Percentiles rank a stretch among this genome's conserved stretches.
Conservation (phyloP, 2,113 vertebrate species). For the Probosciger aterrimus region DNA sequence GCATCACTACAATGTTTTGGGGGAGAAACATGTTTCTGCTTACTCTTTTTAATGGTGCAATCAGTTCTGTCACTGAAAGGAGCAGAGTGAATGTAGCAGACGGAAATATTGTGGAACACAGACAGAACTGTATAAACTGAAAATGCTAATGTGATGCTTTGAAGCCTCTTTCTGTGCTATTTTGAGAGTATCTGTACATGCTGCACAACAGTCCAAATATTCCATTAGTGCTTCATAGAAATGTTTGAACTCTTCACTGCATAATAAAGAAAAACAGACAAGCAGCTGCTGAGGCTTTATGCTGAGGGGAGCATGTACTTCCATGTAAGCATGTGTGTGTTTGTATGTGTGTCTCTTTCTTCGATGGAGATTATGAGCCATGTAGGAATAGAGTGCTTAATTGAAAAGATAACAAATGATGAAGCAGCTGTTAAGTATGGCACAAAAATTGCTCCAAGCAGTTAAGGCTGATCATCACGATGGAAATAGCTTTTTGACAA, state of each 20-base stretch:
- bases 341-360: neutral
- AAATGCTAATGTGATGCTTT: neutral
- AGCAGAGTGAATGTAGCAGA: neutral
- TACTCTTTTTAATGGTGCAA: neutral
- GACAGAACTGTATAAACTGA: neutral
- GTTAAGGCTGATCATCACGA: slow-evolving; percentile 71
- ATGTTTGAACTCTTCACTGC: neutral
- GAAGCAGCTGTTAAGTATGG: slow-evolving; percentile 76
- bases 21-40: neutral
- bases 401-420: slow-evolving; percentile 70
- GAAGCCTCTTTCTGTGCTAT: neutral
- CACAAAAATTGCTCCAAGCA: slow-evolving; percentile 61
- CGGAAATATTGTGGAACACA: neutral
- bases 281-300: neutral
- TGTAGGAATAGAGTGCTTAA: slow-evolving; percentile 41
- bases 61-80: neutral
- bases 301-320: neutral
- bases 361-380: neutral
- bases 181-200: neutral
- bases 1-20: fast-evolving
- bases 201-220: neutral
- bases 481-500: slow-evolving; percentile 75
- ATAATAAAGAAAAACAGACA: neutral
- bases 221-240: neutral
- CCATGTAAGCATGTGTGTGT: neutral